phyloP scores from a whole-genome alignment of 2,888 invertebrate species.

The Euphydryas editha region DNA sequence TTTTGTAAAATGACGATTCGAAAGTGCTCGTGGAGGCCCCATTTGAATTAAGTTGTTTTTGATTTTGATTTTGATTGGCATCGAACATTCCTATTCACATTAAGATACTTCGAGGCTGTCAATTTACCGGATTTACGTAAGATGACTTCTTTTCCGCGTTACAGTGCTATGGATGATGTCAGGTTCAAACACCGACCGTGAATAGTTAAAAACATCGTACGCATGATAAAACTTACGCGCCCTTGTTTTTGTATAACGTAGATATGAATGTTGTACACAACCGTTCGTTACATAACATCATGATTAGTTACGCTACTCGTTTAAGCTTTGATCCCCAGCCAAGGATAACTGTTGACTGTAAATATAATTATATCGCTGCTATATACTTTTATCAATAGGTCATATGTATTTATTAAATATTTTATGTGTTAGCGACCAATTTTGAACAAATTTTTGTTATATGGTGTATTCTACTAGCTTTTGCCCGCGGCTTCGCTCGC shows the following conservation, averaged over 20 bases:
- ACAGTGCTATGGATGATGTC: conserved; percentile 58
- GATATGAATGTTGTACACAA: conserved; percentile 2
- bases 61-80: no score
- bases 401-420: no score
- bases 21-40: no score
- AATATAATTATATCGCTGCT: conserved; percentile 31
- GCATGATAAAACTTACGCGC: conserved; percentile 43
- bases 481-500: no score
- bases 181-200: conserved; percentile 72
- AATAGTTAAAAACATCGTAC: conserved; percentile 55
- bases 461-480: no score
- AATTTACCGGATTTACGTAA: conserved; percentile 57
- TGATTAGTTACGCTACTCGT: conserved; percentile 34
- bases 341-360: conserved; percentile 31
- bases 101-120: conserved; percentile 44
- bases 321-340: conserved; percentile 36
- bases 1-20: no score
- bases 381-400: no score
- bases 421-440: no score
- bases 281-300: conserved; percentile 30
- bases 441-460: no score
- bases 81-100: conserved; percentile 5
- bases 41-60: no score
- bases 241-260: conserved; percentile 37
- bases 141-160: conserved; percentile 66